Base-by-base conservation (phyloP, 2,113 vertebrate species). In the Antidorcas marsupialis region DNA sequence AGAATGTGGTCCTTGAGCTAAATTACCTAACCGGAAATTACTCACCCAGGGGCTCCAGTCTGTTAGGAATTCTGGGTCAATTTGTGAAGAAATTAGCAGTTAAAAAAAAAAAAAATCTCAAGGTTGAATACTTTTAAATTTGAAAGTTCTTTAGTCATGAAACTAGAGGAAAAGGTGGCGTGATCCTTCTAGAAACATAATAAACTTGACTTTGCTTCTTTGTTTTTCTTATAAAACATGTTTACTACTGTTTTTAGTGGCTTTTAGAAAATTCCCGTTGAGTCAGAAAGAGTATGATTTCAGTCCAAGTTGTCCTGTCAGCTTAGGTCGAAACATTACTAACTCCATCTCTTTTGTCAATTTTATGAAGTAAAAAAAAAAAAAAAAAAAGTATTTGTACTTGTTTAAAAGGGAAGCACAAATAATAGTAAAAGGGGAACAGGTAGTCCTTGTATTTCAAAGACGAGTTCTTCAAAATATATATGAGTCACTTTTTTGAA, bases 1-100 rank as follows among this genome's bases (percentile, higher is more conserved):
- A 71, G 93, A 97, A 97, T 78, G 28, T 2, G 33, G 15, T 2
- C 33, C 71, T 86, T 30, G 17, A 19, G 50, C 43, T 59, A 36
- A 97, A 96, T 97, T 91, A 89, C 60, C 88, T 95, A 47, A 84
- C 21, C 53, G 89, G 53, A 78, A 95, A 98, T 94, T 45, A 87
- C 36, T 95, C 33, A 47, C 55, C 52, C 89, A 76, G 52, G 39
- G 87, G 6, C 30, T 23, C 19, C 33, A 25, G 52, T n/a, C 50
- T 71, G 36, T 84, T 64, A 81, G 81, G 85, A 93, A 86, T 7
- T 52, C 19, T 62, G 59, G 47, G 47, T 57, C 82, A 87, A 52
- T 53, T 21, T 76, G 7, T 47, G 67, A 78, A 84, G 27, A 96
- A 91, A 62, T 74, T 15, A 91, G 9, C n/a, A 82, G 6, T 36